A percentile compares a stretch with the other conserved stretches of the same genome.
These are phyloP conservation scores for Zaprionus camerounensis DNA, from an alignment of 1,140 invertebrate species.

Conservation along the genomic window DNA sequence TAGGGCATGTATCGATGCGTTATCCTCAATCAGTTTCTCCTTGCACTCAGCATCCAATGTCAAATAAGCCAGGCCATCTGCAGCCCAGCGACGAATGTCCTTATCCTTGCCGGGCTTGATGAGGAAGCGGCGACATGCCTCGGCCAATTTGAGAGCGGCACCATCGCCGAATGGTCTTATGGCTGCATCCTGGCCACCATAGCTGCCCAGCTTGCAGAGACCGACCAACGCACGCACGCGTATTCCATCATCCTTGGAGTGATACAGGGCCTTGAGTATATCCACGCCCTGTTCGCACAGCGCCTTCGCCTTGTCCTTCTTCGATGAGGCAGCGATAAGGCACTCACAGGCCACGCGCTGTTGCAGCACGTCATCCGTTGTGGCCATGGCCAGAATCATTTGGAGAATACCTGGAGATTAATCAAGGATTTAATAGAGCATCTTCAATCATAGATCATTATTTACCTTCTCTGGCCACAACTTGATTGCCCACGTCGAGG, in stretches of 20 bases:
- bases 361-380: constrained; percentile 92
- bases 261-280: constrained; percentile 97
- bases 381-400: constrained; percentile 99
- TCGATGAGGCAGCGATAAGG: constrained; percentile 97
- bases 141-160: constrained; percentile 95
- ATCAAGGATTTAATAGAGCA: neutral
- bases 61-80: constrained; percentile 98
- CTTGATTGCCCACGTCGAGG: constrained; percentile 96
- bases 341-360: constrained; percentile 98
- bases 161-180: constrained; percentile 97
- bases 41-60: constrained; percentile 99
- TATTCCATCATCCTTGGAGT: constrained; percentile 95
- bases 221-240: constrained; percentile 96
- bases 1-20: constrained; percentile 91
- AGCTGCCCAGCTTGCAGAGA: constrained; percentile 98
- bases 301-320: constrained; percentile 97
- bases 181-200: constrained; percentile 97
- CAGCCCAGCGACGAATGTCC: constrained; percentile 97
- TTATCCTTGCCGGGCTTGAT: constrained; percentile 93
- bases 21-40: constrained; percentile 96
- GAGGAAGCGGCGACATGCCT: constrained; percentile 96
- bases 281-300: constrained; percentile 96
- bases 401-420: constrained; percentile 90
- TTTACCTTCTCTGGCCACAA: constrained; percentile 93
- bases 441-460: neutral